phyloP scores from a whole-genome alignment of 2,888 invertebrate genomes.

The Mechanitis mazaeus region DNA sequence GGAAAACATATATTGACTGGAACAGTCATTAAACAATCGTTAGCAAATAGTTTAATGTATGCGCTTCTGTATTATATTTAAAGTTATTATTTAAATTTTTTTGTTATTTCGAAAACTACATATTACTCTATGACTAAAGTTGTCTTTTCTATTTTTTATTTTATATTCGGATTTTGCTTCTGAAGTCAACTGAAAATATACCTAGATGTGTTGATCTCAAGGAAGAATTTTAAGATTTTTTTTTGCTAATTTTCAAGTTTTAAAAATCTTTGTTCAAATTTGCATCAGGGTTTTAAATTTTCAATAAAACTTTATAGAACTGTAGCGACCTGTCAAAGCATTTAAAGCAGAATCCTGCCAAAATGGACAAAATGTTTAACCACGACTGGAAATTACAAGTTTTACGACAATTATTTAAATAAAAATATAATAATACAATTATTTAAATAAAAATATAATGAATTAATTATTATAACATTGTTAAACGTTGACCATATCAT shows the following conservation, averaged over 20 bases:
- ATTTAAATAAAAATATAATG: too few relatives aligned
- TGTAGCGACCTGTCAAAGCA: too few relatives aligned
- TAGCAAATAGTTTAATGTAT: slow-evolving; percentile 16
- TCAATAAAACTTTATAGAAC: too few relatives aligned
- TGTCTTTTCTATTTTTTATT: too few relatives aligned
- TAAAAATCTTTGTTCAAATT: neutral
- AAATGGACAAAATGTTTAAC: too few relatives aligned
- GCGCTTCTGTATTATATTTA: neutral
- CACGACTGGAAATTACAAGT: too few relatives aligned
- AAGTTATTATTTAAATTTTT: neutral
- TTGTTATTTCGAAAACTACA: neutral
- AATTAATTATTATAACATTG: too few relatives aligned
- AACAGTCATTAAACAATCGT: slow-evolving; percentile 22
- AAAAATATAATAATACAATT: too few relatives aligned
- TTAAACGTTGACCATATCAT: slow-evolving; percentile 3
- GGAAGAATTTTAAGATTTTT: neutral
- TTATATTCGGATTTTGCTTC: neutral
- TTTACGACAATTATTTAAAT: too few relatives aligned
- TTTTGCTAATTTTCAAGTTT: neutral
- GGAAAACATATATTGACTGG: slow-evolving; percentile 13
- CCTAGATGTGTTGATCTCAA: neutral
- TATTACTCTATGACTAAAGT: too few relatives aligned
- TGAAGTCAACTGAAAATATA: neutral
- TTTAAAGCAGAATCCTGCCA: too few relatives aligned
- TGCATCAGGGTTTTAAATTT: too few relatives aligned